Evolutionary conservation across 2,113 vertebrate genomes (phyloP), one percentile per base, ranked within the genome.

Genomic region (Marcusenius ussheri): DNA sequence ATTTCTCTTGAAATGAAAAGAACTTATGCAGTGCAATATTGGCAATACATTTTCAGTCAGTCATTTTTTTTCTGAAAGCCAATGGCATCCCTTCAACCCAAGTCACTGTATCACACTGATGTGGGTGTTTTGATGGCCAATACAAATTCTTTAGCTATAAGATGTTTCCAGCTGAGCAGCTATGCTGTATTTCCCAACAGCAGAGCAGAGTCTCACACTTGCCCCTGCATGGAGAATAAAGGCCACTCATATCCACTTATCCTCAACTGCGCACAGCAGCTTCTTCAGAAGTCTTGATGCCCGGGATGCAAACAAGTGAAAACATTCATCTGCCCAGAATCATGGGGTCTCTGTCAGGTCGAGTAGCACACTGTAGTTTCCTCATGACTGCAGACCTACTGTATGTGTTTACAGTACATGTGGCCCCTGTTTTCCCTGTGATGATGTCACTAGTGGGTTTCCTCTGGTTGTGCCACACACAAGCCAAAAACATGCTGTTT

Each of bases 1-100:
- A 80, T 80, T 80, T 80, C 83, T 47, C 83, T 85, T 27, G 42
- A 85, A 85, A 85, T 49, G 83, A 49, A 85, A 85, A 85, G 74
- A 50, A 87, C 49, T 87, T 27, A 27, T 19, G 4, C 85, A 53
- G 7, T 31, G 27, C 49, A 19, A 51, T 53, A 87, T 35, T 31
- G 85, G 49, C 21, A 50, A 53, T 49, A 35, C 85, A 53, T 87
- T 51, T 87, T 53, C 50, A 87, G 50, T 39, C 49, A 56, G 49
- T 53, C 86, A 53, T 45, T 21, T 45, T 45, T 56, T 56, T 46
- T 11, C 31, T 45, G 56, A 88, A 35, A 62, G 21, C 85, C 85
- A 53, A 53, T 88, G 87, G 15, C 49, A 35, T 56, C 49, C 50
- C 49, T 87, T 31, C n/a, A 31, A 53, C 35, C 17, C 17, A 45